Conservation (phyloP, 2,888 invertebrate genomes). For the Eurytoma californica region DNA sequence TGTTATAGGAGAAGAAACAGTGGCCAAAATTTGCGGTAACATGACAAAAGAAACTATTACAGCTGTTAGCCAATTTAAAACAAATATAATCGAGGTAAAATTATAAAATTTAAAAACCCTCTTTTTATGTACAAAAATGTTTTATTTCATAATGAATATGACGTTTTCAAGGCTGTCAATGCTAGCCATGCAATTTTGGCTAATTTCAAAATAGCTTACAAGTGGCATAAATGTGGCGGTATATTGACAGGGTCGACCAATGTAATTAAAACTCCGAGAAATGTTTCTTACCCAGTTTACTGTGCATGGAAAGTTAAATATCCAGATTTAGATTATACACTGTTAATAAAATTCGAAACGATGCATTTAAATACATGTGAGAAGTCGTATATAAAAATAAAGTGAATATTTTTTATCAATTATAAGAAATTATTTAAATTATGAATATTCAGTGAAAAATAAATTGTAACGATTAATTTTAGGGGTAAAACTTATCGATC, state of each 20-base stretch:
- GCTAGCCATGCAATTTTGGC: conserved; percentile 60
- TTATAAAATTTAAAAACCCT: neutral
- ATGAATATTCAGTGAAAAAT: neutral
- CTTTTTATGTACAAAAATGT: too few relatives aligned
- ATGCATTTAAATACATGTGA: conserved; percentile 79
- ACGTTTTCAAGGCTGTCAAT: conserved; percentile 45
- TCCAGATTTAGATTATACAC: conserved; percentile 65
- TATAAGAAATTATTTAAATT: neutral
- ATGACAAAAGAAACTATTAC: conserved; percentile 53
- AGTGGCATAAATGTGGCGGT: conserved; percentile 84
- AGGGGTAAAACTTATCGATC: conserved; percentile 60
- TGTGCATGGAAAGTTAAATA: conserved; percentile 84
- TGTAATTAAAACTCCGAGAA: conserved; percentile 76
- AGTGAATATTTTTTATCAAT: conserved; percentile 59
- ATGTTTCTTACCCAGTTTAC: conserved; percentile 76
- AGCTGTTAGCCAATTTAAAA: conserved; percentile 63
- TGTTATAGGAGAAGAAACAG: conserved; percentile 45
- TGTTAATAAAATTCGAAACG: conserved; percentile 76
- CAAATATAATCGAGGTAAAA: conserved; percentile 60
- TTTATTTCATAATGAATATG: too few relatives aligned
- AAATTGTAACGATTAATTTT: neutral
- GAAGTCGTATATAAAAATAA: conserved; percentile 76
- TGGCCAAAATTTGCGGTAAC: conserved; percentile 66
- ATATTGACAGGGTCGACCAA: conserved; percentile 74
- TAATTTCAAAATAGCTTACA: conserved; percentile 78